A percentile compares a stretch with the other conserved stretches of the same genome.
phyloP scores from a whole-genome alignment of 2,888 invertebrate genomes.

The Salpingus planirostris region DNA sequence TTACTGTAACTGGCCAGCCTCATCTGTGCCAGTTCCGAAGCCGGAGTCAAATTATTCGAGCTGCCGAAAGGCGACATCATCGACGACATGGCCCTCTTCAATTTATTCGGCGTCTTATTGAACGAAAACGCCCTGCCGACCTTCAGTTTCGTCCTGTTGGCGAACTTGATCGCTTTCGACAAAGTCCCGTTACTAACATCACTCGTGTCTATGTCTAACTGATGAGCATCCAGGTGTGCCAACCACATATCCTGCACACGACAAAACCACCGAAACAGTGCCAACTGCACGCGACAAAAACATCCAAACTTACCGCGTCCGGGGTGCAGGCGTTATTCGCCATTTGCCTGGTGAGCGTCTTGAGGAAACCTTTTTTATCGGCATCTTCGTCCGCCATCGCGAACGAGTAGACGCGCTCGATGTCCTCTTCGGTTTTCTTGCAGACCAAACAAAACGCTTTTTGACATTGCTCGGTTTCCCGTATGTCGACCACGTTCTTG shows the following conservation, averaged over 20 bases:
- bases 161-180: constrained; percentile 86
- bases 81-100: constrained; percentile 89
- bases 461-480: constrained; percentile 76
- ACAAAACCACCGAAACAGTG: constrained; percentile 1
- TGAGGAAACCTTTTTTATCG: constrained; percentile 73
- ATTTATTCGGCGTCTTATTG: constrained; percentile 88
- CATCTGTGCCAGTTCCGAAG: constrained; percentile 79
- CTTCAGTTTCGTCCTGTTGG: constrained; percentile 73
- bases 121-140: constrained; percentile 92
- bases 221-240: constrained; percentile 67
- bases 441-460: constrained; percentile 86
- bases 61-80: constrained; percentile 89
- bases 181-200: constrained; percentile 81
- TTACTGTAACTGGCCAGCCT: constrained; percentile 78
- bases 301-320: constrained; percentile 65
- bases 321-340: constrained; percentile 88
- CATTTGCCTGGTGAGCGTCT: constrained; percentile 79
- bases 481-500: constrained; percentile 83
- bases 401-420: constrained; percentile 83
- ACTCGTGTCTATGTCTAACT: constrained; percentile 80
- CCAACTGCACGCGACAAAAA: constrained; percentile 3
- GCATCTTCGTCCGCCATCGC: constrained; percentile 67
- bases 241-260: constrained; percentile 68
- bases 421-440: constrained; percentile 74
- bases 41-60: constrained; percentile 69